Base-by-base conservation (phyloP, 2,888 invertebrate species). In the Erpobdella octoculata region DNA sequence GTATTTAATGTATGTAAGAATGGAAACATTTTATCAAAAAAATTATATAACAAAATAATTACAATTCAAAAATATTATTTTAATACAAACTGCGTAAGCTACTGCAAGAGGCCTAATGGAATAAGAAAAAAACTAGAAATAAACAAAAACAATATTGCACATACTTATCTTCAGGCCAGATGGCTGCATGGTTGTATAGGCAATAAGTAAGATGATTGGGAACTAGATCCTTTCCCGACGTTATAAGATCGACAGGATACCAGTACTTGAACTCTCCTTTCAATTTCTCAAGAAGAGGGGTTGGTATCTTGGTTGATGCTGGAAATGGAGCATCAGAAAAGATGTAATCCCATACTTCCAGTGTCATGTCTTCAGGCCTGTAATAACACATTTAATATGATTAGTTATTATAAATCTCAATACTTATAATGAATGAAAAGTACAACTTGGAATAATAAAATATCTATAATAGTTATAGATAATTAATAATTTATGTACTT, bases 181-280 rank as follows among this genome's bases (percentile, higher is more conserved):
- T 92, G 0, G 98, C 97, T 75, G 89, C 89, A 81, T 99, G 98
- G 82, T 92, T 94, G 84, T 96, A 98, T 71, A 98, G 87, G 80
- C 88, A 93, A 83, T 91, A 98, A 0, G 96, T 96, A 77, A 98
- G 86, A 85, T 98, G 98, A 83, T 99, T 98, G 78, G 93, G 95
- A 59, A 99, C 89, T 67, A 99, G 86, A 87, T 98, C 98, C 83
- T 99, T 99, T 46, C 97, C 97, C 8, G 95, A 95, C 9, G 87
- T 90, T 77, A 97, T 86, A 74, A 98, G 85, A 83, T 98, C 93
- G 28, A 96, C 89, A 0, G 97, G 96, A 83, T 97, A 98, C 97
- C 97, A 98, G 84, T 89, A 97, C 76, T 92, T 88, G 84, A 99
- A 98, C 82, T 98, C 95, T 15, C 87, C 86, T 78, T 89, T 89